Base-by-base conservation (phyloP, 1,140 invertebrate genomes). In the Bombus soroeensis region DNA sequence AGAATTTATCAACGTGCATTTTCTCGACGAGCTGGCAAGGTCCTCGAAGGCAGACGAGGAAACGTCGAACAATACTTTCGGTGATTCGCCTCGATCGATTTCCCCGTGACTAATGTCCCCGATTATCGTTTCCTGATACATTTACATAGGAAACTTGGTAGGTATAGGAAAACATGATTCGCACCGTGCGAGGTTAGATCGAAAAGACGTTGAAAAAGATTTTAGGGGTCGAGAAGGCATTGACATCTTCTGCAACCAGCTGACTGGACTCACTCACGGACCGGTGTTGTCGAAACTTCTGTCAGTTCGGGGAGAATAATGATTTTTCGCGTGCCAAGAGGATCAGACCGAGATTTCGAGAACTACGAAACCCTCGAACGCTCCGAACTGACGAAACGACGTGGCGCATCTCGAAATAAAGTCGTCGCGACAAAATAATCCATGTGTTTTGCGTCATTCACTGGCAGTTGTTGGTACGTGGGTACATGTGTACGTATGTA, bases 361-460 rank as follows among this genome's bases (percentile, higher is more conserved):
- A 70, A 72, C 13, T 62, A 43, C 18, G 72, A 68, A 73, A 83
- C 15, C n/a, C 32, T n/a, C 62, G 39, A 82, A 32, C 59, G 64
- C 22, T 64, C n/a, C 6, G 72, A 81, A 71, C 41, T 39, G 71
- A 43, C 34, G 47, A 59, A 76, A 39, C 71, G 83, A 81, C 70
- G 71, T 32, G 68, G 41, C 78, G 18, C 32, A 64, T 89, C 91
- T 93, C 88, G 87, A 93, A 93, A 93, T 93, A 93, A 93, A 93
- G 77, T 92, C 83, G 86, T 83, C 78, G 89, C 92, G 89, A 92
- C 92, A 87, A 93, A 93, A 93, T 93, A 91, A 92, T 93, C 90
- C 87, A 80, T 83, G 85, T 90, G 90, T 90, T 93, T 92, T 93
- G 90, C 93, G 93, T 93, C 92, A 93, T 93, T 93, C 88, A 90